Base-by-base conservation (phyloP, 1,140 invertebrate species). In the Tenebrio molitor region DNA sequence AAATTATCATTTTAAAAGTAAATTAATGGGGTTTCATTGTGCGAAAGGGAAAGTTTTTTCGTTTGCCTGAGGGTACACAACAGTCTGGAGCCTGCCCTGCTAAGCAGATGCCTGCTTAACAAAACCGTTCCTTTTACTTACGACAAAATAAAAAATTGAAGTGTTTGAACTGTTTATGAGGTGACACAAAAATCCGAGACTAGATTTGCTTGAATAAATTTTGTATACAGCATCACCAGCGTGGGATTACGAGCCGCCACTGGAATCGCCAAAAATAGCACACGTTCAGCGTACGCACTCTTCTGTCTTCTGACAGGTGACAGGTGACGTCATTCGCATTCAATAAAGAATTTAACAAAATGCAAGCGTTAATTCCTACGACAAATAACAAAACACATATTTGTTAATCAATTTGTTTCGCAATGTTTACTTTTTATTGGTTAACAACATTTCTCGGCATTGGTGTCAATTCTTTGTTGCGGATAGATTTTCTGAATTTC, bases 291-390 rank as follows among this genome's bases (percentile, higher is more conserved):
- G 44, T 33, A 58, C 50, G 50, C 50, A 58, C 50, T 58, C 12
- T 41, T 14, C 2, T 2, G 8, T 29, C 8, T 50, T 23, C 3
- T 23, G 50, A 58, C 50, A 58, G 50, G 50, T 58, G 21, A 58
- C 21, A 21, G 7, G 21, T 58, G 50, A 58, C 50, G 50, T 58
- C 50, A 58, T 58, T 12, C 12, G 3, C 23, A 29, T 58, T 15
- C n/a, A 25, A 58, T 58, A 58, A 58, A 58, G 21, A 58, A 58
- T 29, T 58, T 29, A 14, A 12, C 23, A 14, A 29, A 58, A 5
- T 29, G 23, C 50, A 58, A 58, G 50, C 16, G 50, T 14, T n/a
- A 58, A 58, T 58, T 58, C 10, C 21, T 25, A 2, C 8, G 2
- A 29, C 12, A 29, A 58, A 58, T 29, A 41, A 41, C 8, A 50